Evolutionary conservation across 2,797 vertebrate genomes (phyloP), one percentile per base, ranked within the genome.

Genomic region (Chanos chanos): DNA sequence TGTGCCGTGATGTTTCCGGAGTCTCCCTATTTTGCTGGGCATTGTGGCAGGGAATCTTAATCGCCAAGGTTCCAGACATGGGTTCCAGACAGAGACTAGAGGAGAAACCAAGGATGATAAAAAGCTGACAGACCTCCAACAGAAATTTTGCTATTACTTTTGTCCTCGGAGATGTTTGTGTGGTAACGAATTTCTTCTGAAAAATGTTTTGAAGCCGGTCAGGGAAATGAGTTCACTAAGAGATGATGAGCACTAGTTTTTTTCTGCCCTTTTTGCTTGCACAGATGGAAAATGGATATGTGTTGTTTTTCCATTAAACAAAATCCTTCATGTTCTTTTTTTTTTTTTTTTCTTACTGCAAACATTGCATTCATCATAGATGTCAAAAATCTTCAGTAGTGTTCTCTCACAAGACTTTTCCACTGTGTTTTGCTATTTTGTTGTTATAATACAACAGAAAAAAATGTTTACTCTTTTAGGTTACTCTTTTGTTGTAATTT

Each of bases 21-120:
- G 64, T 61, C 70, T 72, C 63, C 40, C 41, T 41, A 5, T 5
- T 41, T 70, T 61, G 54, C 3, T 60, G 66, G 61, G 70, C 67
- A 13, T 8, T 72, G 58, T 52, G 27, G 34, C 66, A 64, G 54
- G 43, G 59, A 61, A 61, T 74, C 57, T 41, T 37, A 71, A 71
- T 62, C 50, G 56, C 12, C 34, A 27, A 41, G 27, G 59, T 33
- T 50, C n/a, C 31, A 54, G 55, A 22, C 13, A 39, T 24, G 50
- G 43, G 39, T 41, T 54, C 30, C 13, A 39, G 68, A 77, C 56
- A 64, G 71, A 73, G 55, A 28, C 34, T 36, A 49, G 36, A 22
- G 31, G 51, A 34, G 45, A 28, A 24, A 30, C 33, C 19, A n/a
- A 4, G 49, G 68, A 47, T 43, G 21, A 51, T 65, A 45, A 56